Evolutionary conservation across 1,140 invertebrate species (phyloP), one percentile per base, ranked within the genome.

Genomic region (Conus ventricosus): DNA sequence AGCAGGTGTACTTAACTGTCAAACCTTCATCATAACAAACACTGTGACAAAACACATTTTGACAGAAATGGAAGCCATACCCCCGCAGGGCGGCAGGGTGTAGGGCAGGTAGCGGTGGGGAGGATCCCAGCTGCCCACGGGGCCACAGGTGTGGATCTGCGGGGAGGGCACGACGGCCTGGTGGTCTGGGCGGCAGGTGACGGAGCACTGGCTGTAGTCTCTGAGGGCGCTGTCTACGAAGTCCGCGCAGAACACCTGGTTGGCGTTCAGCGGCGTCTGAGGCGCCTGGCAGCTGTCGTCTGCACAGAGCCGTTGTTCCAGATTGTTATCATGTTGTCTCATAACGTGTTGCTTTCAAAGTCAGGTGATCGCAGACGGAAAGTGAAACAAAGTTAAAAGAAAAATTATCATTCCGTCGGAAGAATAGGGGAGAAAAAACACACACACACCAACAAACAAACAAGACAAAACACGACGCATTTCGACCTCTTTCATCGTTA

Each of bases 111-210:
- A 90, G 17, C 82, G 88, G 60, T 87, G 84, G 39, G 67, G 80
- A 39, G 89, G 89, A 25, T 90, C 89, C 89, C 89, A 90, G 88
- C 84, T 88, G n/a, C 89, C 89, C 4, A 87, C 81, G 13, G 87
- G 87, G 8, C 89, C 89, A 71, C 89, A 90, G 17, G 89, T 90
- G 76, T 90, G 81, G 10, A 90, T 57, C 0, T n/a, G 0, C 8
- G 89, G 89, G 39, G 75, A 60, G n/a, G 87, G 89, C 3, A 88
- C 81, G 0, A 86, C 85, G 13, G 53, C 53, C 63, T 80, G 67
- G 27, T 27, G 78, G 81, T 85, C 54, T 5, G 63, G 57, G 17
- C 54, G 57, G 76, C 89, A 90, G 76, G 17, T 88, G 55, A 86
- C n/a, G 5, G 71, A 71, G 86, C 87, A 88, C 87, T 89, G 89